Percentiles rank a stretch among this genome's conserved stretches.
phyloP scores from a whole-genome alignment of 1,140 invertebrate genomes.

The Nasonia longicornis region DNA sequence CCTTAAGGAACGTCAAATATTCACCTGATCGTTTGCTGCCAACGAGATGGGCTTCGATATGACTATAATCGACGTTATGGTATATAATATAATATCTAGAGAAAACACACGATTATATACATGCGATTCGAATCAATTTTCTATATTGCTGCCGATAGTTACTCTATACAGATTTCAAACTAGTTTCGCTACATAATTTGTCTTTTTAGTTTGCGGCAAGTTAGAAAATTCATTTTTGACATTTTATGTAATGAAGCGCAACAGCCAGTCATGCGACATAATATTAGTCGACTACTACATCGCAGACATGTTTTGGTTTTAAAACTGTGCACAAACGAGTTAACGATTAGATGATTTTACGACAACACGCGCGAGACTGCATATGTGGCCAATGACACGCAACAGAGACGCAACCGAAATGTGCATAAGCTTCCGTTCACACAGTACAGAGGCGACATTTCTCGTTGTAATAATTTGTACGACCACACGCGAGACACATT shows the following conservation, averaged over 20 bases:
- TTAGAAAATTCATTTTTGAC: slow-evolving; percentile 44
- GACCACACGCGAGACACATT: background rate
- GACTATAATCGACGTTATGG: background rate
- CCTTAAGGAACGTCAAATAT: no score
- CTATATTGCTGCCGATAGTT: background rate
- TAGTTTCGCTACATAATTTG: slow-evolving; percentile 5
- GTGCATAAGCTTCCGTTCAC: slow-evolving; percentile 29
- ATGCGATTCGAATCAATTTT: background rate
- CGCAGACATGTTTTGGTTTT: slow-evolving; percentile 24
- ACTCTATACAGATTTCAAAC: background rate
- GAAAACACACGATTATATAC: background rate
- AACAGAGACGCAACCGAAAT: background rate
- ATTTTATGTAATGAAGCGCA: background rate
- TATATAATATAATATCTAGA: background rate
- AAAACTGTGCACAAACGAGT: slow-evolving; percentile 32
- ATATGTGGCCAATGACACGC: background rate
- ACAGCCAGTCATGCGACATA: background rate
- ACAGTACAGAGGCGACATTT: background rate
- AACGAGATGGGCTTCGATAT: background rate
- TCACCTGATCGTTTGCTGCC: background rate
- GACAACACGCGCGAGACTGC: background rate
- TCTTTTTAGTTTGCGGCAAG: slow-evolving; percentile 27
- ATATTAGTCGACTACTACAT: background rate
- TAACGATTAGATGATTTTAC: background rate
- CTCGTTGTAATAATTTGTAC: background rate